A percentile compares a stretch with the other conserved stretches of the same genome.
phyloP scores from a whole-genome alignment of 2,113 vertebrate species.

The Phalacrocorax pelagicus region DNA sequence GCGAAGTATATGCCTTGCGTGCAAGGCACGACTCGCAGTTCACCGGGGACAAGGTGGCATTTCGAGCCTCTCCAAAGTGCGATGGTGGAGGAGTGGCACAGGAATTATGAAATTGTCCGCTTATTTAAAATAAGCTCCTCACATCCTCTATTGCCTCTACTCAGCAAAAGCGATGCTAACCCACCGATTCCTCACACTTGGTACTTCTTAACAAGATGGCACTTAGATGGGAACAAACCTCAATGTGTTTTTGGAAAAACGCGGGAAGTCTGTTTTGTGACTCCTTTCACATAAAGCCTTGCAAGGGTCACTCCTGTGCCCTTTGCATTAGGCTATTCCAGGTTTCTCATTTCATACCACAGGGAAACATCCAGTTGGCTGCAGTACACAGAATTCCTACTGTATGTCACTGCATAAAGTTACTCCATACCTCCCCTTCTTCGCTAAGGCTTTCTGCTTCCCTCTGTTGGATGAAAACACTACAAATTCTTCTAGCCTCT shows the following conservation, averaged over 20 bases:
- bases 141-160: neutral
- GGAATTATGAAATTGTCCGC: neutral
- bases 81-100: neutral
- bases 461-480: neutral
- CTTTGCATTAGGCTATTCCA: neutral
- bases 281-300: neutral
- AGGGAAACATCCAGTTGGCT: neutral
- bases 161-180: neutral
- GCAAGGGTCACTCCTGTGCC: accelerated
- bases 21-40: neutral
- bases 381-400: neutral
- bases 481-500: neutral
- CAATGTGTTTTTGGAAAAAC: accelerated
- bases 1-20: neutral
- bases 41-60: neutral
- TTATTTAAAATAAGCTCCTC: neutral
- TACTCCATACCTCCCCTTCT: neutral
- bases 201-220: neutral
- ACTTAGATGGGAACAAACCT: neutral
- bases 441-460: neutral
- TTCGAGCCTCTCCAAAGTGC: neutral
- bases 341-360: neutral
- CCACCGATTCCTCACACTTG: accelerated
- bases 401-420: accelerated
- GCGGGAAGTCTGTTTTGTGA: neutral